A percentile compares a stretch with the other conserved stretches of the same genome.
phyloP scores from a whole-genome alignment of 2,113 vertebrate genomes.

The Siniperca chuatsi region DNA sequence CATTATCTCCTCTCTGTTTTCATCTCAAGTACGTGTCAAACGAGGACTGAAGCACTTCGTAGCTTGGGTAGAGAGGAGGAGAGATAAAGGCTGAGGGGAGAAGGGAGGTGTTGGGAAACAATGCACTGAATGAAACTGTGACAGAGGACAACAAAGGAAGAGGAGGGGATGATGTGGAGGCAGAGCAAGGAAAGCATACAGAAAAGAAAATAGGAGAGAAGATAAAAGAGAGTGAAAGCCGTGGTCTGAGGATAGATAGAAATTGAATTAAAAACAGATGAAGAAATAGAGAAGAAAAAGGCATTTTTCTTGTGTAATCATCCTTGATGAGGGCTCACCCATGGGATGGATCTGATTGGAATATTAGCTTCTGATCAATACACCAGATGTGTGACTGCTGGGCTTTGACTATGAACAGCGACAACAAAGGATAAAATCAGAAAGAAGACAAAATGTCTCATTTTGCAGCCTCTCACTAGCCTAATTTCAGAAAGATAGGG shows the following conservation, averaged over 20 bases:
- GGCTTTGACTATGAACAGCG: constrained; percentile 25
- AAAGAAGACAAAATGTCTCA: constrained; percentile 9
- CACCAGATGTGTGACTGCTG: constrained; percentile 83
- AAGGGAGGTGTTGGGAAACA: constrained; percentile 26
- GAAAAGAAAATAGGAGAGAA: not conserved
- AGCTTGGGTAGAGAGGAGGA: constrained; percentile 16
- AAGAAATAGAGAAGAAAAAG: not conserved
- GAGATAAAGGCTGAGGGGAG: constrained; percentile 11
- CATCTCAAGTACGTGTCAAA: constrained; percentile 8
- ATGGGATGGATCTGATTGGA: constrained; percentile 83
- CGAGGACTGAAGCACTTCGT: not conserved
- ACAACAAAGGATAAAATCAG: constrained; percentile 29
- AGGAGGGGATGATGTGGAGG: constrained; percentile 40
- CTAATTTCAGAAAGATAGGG: constrained; percentile 1
- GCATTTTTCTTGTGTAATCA: constrained; percentile 31
- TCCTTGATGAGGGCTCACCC: constrained; percentile 40
- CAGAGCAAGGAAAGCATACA: not conserved
- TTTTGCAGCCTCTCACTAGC: not conserved
- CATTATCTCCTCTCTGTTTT: constrained; percentile 26
- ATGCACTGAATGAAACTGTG: constrained; percentile 41
- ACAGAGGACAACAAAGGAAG: constrained; percentile 54
- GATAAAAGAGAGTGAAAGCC: not conserved
- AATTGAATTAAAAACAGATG: not conserved
- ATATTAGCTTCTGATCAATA: constrained; percentile 81
- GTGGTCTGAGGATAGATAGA: not conserved